Conservation (phyloP, 2,888 invertebrate species). For the Sarcophaga rosellei region DNA sequence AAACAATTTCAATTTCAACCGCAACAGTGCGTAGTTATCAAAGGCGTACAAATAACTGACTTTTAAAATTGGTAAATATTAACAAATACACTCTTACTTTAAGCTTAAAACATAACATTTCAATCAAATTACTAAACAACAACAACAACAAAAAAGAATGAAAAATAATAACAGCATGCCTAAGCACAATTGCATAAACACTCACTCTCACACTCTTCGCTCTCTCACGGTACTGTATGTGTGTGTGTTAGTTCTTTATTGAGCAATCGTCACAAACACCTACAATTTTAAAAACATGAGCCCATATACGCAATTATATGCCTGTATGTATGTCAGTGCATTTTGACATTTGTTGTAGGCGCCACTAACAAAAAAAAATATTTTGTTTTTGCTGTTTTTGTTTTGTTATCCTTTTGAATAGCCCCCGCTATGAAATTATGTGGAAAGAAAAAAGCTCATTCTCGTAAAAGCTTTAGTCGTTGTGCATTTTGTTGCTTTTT, state of each 20-base stretch:
- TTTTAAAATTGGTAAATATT: constrained; percentile 42
- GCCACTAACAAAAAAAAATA: background rate
- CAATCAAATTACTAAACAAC: too few species aligned
- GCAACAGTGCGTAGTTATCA: constrained; percentile 59
- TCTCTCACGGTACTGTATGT: too few species aligned
- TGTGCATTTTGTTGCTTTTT: constrained; percentile 34
- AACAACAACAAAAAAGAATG: too few species aligned
- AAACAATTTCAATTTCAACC: constrained; percentile 56
- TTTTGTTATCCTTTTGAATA: constrained; percentile 45
- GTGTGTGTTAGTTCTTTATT: too few species aligned
- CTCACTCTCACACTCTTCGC: background rate
- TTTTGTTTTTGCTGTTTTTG: background rate
- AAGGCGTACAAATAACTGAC: constrained; percentile 64
- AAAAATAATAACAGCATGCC: background rate
- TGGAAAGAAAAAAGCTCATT: constrained; percentile 49
- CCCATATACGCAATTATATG: background rate
- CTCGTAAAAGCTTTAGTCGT: constrained; percentile 57
- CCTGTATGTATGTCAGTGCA: constrained; percentile 54
- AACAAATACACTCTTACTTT: constrained; percentile 52
- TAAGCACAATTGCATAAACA: constrained; percentile 19
- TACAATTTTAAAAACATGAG: background rate
- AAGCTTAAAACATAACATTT: constrained; percentile 20
- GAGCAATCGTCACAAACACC: background rate
- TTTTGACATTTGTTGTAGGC: constrained; percentile 36
- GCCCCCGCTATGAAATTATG: background rate